Percentiles rank a stretch among this genome's conserved stretches.
These are phyloP conservation scores for Leptestheria dahalacensis DNA, from an alignment of 1,140 invertebrate species.

Conservation along the genomic window DNA sequence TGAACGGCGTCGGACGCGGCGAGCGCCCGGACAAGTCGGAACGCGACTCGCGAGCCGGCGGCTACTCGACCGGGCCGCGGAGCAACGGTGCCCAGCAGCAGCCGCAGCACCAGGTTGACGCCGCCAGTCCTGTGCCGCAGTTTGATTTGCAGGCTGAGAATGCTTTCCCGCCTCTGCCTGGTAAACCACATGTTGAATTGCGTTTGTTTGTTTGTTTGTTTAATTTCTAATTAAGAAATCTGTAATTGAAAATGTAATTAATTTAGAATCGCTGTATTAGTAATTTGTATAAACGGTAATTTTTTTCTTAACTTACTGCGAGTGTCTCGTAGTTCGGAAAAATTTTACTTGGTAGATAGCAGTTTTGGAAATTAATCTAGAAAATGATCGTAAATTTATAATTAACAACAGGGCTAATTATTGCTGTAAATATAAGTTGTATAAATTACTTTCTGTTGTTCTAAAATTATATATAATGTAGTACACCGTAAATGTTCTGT, in stretches of 20 bases:
- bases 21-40: constrained; percentile 26
- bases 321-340: background rate
- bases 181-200: constrained; percentile 24
- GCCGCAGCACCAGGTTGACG: background rate
- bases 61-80: background rate
- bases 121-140: constrained; percentile 25
- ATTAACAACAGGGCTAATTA: no score
- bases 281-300: no score
- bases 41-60: constrained; percentile 4
- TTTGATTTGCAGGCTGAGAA: constrained; percentile 62
- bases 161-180: constrained; percentile 64
- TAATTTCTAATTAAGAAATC: background rate
- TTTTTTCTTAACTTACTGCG: no score
- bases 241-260: no score
- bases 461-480: no score
- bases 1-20: background rate
- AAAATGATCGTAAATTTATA: no score
- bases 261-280: no score
- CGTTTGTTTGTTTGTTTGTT: background rate
- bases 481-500: no score
- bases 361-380: no score
- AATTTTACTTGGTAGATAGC: no score
- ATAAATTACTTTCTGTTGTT: no score
- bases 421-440: no score
- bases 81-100: constrained; percentile 6